Evolutionary conservation across 2,797 vertebrate genomes (phyloP), one percentile per base, ranked within the genome.

Genomic region (Artibeus lituratus): DNA sequence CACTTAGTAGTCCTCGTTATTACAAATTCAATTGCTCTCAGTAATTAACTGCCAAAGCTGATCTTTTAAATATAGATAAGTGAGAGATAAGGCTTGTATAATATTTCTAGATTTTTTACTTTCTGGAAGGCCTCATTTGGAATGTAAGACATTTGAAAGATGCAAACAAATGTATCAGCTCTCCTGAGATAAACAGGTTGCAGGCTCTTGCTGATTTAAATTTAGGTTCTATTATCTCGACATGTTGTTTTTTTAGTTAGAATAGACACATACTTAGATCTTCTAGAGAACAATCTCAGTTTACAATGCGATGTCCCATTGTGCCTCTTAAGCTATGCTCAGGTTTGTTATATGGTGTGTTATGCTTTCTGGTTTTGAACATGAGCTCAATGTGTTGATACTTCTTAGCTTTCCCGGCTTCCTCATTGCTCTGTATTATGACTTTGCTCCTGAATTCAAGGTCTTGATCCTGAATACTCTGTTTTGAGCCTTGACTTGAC

Each of bases 191-290:
- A 92, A 44, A 87, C 8, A 55, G 37, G 39, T 37, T 67, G 12
- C 12, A 67, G 42, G 42, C 22, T 67, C 35, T 80, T 76, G 32
- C 7, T 39, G 16, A 69, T 78, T 81, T 73, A 90, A 73, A n/a
- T 87, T 90, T 78, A 55, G 21, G 10, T 90, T 53, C 35, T 78
- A 18, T 94, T 91, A 70, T 70, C n/a, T 74, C 26, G 29, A 81
- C 22, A 7, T 77, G 18, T 53, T 88, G 59, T 81, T 86, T 94
- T 96, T 92, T 10, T 84, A 67, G 10, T 51, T 77, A 87, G 32
- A 62, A 76, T 7, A 51, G 26, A 18, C 22, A 26, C 81, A 32
- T n/a, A 73, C 91, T 78, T 49, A 72, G 32, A 49, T 29, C 2
- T 4, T 83, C 5, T 19, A 92, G 55, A 77, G 55, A 62, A 73